Evolutionary conservation across 2,797 vertebrate genomes (phyloP), one percentile per base, ranked within the genome.

Genomic region (Kryptolebias ocellatus): DNA sequence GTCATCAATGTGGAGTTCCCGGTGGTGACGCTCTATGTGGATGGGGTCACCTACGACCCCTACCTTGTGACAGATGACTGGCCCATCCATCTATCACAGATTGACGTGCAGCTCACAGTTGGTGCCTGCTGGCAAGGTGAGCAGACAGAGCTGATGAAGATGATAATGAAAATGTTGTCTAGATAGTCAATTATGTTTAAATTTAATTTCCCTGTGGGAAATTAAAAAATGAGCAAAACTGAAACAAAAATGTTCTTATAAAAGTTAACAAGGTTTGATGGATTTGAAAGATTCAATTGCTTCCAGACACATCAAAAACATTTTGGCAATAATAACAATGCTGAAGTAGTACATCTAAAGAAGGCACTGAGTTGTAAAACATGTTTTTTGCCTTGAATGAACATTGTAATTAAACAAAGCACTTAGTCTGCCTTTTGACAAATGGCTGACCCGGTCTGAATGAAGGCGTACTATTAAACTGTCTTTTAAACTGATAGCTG

Each of bases 121-220:
- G 98, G 97, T 0, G 98, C 97, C 66, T 99, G 98, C 85, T 99
- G 98, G 98, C 98, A 99, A 96, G 98, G 98, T 99, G 64, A 79
- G 83, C 11, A 28, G 55, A 12, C 27, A 2, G 27, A 53, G 45
- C 52, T 53, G 61, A 24, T 31, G 44, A 58, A 20, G 29, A 50
- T 49, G 5, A 3, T 31, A 7, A 39, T 8, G 9, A 39, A 39
- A 39, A 10, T 39, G 37, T 39, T 10, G 3, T 39, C 37, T 10
- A 69, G 31, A 37, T 59, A 44, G 24, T 51, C 15, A 12, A 5
- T 57, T 0, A 31, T 60, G 28, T 44, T 54, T 51, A 24, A 75
- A 45, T 39, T 47, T 1, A 46, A 31, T 49, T 28, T 31, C 39
- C 46, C 53, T 44, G 15, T 20, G 15, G 12, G 29, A 15, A 47